phyloP scores from a whole-genome alignment of 2,888 invertebrate genomes.

The Globia sparganii region DNA sequence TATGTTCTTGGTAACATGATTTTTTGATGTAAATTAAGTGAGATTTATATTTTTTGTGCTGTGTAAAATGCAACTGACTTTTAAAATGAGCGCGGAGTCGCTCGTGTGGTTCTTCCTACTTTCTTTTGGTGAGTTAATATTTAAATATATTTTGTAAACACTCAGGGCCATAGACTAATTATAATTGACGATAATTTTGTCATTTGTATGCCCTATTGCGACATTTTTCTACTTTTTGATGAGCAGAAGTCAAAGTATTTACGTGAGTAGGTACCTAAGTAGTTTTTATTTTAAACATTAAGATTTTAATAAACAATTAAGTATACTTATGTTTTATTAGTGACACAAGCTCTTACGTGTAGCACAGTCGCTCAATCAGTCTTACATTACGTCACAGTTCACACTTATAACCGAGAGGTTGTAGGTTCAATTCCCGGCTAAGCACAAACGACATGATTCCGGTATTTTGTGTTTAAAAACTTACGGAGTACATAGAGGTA shows the following conservation, averaged over 20 bases:
- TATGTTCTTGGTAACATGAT: conserved; percentile 24
- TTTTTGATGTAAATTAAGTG: conserved; percentile 38
- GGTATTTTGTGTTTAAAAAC: background rate
- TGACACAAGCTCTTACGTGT: background rate
- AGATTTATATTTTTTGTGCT: conserved; percentile 35
- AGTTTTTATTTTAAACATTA: no score
- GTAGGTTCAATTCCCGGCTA: background rate
- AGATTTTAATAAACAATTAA: background rate
- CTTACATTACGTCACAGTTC: conserved; percentile 37
- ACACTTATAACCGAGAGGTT: background rate
- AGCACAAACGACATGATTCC: background rate
- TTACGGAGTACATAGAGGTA: background rate
- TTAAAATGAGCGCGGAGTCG: conserved; percentile 67
- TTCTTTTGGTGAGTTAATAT: conserved; percentile 74
- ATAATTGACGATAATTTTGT: conserved; percentile 30
- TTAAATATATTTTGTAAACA: conserved; percentile 40
- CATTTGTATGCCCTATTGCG: conserved; percentile 39
- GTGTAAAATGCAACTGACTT: conserved; percentile 41
- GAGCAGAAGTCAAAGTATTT: background rate
- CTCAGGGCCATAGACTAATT: conserved; percentile 25
- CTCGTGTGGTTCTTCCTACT: conserved; percentile 69
- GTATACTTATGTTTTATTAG: background rate
- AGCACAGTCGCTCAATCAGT: background rate
- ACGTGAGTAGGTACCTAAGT: background rate
- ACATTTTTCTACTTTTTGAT: conserved; percentile 1